Evolutionary conservation across 2,797 vertebrate species (phyloP).

Genomic region (Echiichthys vipera): DNA sequence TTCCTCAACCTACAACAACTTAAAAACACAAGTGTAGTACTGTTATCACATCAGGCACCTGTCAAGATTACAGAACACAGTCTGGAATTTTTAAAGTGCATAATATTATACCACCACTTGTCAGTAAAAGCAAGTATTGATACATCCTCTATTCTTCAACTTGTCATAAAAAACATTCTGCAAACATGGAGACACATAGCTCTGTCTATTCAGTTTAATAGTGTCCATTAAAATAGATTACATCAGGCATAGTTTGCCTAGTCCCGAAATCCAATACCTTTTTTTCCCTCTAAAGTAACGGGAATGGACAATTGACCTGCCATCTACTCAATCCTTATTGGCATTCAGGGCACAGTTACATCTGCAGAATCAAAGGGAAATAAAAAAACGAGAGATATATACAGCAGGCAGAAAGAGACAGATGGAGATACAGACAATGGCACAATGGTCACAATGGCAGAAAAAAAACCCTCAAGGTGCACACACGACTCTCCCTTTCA

Average conservation of each 20-base stretch:
- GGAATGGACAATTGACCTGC: slow-evolving; percentile 52
- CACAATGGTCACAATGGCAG: slow-evolving; percentile 8
- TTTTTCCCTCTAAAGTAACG: slow-evolving; percentile 39
- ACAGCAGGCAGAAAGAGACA: neutral
- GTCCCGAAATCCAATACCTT: slow-evolving; percentile 63
- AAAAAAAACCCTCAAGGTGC: slow-evolving; percentile 28
- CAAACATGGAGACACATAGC: slow-evolving; percentile 32
- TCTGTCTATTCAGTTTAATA: slow-evolving; percentile 55
- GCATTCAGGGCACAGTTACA: slow-evolving; percentile 50
- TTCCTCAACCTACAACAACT: slow-evolving; percentile 27
- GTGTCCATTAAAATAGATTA: slow-evolving; percentile 60
- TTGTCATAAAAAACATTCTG: slow-evolving; percentile 47
- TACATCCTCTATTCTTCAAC: slow-evolving; percentile 37
- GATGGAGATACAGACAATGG: slow-evolving; percentile 24
- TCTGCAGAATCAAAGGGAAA: slow-evolving; percentile 45
- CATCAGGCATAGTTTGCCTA: slow-evolving; percentile 47
- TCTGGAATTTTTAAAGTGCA: slow-evolving; percentile 37
- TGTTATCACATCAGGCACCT: slow-evolving; percentile 49
- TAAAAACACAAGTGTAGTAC: neutral
- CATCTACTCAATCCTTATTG: slow-evolving; percentile 43
- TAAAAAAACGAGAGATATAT: slow-evolving; percentile 7
- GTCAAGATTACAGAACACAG: slow-evolving; percentile 41
- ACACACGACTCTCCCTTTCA: slow-evolving; percentile 41
- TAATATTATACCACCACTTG: slow-evolving; percentile 32
- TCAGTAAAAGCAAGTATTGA: slow-evolving; percentile 50